phyloP scores from a whole-genome alignment of 1,140 invertebrate species.

The Lepidostoma basale region DNA sequence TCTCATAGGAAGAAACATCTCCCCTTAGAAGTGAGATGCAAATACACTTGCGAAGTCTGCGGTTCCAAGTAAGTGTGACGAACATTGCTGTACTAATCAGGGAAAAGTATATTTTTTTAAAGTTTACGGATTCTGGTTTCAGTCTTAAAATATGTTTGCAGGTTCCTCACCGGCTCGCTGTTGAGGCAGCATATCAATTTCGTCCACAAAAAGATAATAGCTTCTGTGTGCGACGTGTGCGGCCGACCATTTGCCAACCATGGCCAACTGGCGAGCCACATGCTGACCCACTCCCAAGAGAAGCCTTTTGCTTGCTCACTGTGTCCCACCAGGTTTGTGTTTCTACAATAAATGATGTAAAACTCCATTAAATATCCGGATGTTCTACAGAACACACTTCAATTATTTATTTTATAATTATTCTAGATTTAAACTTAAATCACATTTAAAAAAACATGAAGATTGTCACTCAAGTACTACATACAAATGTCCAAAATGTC shows the following conservation, averaged over 20 bases:
- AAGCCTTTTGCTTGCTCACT: slow-evolving; percentile 22
- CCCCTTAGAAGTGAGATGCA: background rate
- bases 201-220: slow-evolving; percentile 21
- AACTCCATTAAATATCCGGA: background rate
- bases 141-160: slow-evolving; percentile 4
- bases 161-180: slow-evolving; percentile 12
- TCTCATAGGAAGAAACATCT: background rate
- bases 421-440: slow-evolving; percentile 11
- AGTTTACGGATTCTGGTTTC: background rate
- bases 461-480: too few species aligned
- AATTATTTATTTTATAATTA: background rate
- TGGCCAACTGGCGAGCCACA: slow-evolving; percentile 26
- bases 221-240: slow-evolving; percentile 37
- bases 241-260: slow-evolving; percentile 29
- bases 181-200: slow-evolving; percentile 22
- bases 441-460: background rate
- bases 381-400: background rate
- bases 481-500: slow-evolving; percentile 42
- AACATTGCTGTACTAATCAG: too few species aligned
- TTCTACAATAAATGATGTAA: background rate
- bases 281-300: slow-evolving; percentile 17
- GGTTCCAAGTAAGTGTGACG: background rate
- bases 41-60: background rate
- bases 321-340: slow-evolving; percentile 33
- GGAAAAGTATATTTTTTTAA: background rate